Evolutionary conservation across 1,140 invertebrate genomes (phyloP).

Genomic region (Myzus persicae): DNA sequence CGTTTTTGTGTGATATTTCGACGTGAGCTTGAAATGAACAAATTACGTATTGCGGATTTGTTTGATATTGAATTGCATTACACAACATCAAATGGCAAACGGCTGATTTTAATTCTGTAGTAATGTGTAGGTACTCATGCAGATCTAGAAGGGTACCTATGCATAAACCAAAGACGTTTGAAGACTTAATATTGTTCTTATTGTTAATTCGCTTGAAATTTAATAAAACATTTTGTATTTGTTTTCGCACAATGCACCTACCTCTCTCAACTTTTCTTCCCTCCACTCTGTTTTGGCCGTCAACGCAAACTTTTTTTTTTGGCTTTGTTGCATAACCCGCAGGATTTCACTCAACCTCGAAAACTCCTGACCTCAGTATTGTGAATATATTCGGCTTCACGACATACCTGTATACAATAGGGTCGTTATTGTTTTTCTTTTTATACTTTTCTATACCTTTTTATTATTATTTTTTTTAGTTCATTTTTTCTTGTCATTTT

Average conservation of each 20-base stretch:
- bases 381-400: neutral
- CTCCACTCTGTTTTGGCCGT: neutral
- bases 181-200: constrained; percentile 34
- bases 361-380: constrained; percentile 7
- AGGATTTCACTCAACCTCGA: neutral
- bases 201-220: neutral
- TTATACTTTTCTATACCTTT: neutral
- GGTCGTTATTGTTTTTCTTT: neutral
- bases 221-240: constrained; percentile 33
- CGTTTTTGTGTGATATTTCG: neutral
- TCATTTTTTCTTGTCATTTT: neutral
- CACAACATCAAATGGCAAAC: neutral
- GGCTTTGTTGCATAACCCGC: neutral
- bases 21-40: neutral
- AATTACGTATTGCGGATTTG: neutral
- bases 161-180: neutral
- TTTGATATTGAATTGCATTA: neutral
- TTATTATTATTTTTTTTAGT: neutral
- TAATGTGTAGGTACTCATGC: neutral
- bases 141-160: neutral
- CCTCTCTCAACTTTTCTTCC: neutral
- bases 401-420: neutral
- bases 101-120: neutral
- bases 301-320: neutral
- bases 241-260: neutral